Evolutionary conservation across 2,888 invertebrate genomes (phyloP), one percentile per base, ranked within the genome.

Genomic region (Agelastica alni): DNA sequence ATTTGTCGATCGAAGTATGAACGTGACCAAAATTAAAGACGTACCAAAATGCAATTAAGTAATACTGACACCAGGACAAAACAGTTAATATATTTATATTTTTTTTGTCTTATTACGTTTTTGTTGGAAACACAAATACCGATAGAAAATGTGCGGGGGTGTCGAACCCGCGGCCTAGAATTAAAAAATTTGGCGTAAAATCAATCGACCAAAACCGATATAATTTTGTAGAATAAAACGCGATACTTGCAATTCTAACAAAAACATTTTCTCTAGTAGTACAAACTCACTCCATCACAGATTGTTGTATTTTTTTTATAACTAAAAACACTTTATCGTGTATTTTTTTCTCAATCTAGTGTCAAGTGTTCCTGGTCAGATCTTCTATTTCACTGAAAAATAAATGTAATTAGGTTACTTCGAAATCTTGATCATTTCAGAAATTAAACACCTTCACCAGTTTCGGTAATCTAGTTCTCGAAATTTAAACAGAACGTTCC

Each of bases 331-430:
- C 39, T 37, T 13, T 13, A 22, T 47, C 12, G 37, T 43, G 28
- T 43, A 43, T 16, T 31, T 47, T 22, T 32, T 55, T 39, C 18
- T 46, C 37, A 14, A 34, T 32, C 51, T 45, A 34, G 51, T 51
- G 55, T 55, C 55, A 51, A 46, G 41, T 55, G 12, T 46, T 51
- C 44, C 51, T 43, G 17, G 34, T 43, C 36, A 32, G 32, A 12
- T 51, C 55, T 55, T 55, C 55, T 55, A 55, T 31, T 48, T 45
- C 42, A 55, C 55, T 55, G 55, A 10, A 55, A 51, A 42, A 32
- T 28, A 41, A 45, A 42, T 12, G 10, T 10, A 14, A 20, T n/a
- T n/a, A n/a, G n/a, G n/a, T n/a, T n/a, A 10, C 2, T 10, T 31
- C 13, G 28, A 10, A 18, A 34, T 30, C 34, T 20, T 2, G 4